phyloP scores from a whole-genome alignment of 2,113 vertebrate species.

The Plecturocebus donacophilus region DNA sequence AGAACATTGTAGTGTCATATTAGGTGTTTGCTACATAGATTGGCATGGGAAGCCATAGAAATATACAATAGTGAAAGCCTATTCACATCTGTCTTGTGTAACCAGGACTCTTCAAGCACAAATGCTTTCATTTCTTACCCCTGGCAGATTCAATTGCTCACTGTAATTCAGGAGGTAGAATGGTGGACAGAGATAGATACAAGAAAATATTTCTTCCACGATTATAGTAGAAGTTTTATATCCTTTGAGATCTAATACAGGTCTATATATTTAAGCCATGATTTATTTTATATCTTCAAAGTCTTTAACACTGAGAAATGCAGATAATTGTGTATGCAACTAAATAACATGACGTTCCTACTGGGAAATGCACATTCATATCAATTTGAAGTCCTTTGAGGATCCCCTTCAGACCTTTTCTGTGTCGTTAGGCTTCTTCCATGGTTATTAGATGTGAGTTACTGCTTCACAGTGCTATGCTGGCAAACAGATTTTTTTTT shows the following conservation, averaged over 20 bases:
- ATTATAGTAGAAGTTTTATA: conserved; percentile 26
- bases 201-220: background rate
- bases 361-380: conserved; percentile 44
- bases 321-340: background rate
- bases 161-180: background rate
- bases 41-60: background rate
- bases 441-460: conserved; percentile 19
- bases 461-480: background rate
- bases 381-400: conserved; percentile 18
- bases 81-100: background rate
- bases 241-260: conserved; percentile 37
- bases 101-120: background rate
- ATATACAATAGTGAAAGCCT: background rate
- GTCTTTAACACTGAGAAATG: conserved; percentile 31
- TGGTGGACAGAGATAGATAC: background rate
- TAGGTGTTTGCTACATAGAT: background rate
- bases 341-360: conserved; percentile 9
- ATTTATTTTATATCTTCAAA: conserved; percentile 58
- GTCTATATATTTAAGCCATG: background rate
- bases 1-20: background rate
- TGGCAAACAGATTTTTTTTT: background rate
- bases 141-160: background rate
- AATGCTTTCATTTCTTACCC: background rate
- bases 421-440: conserved; percentile 45
- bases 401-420: conserved; percentile 39